Evolutionary conservation across 2,888 invertebrate species (phyloP).

Genomic region (Fragum fragum): DNA sequence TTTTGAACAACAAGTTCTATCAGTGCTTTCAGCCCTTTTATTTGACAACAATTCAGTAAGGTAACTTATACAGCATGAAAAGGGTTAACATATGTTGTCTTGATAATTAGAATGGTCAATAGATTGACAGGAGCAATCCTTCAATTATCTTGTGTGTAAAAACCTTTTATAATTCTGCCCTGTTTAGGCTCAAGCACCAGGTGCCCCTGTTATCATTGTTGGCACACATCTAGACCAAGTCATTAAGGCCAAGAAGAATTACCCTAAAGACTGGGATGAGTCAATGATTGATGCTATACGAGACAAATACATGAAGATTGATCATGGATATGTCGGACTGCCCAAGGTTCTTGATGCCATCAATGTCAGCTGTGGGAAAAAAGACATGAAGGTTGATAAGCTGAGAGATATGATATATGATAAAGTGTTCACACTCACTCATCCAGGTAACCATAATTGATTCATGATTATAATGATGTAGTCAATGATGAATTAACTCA

Average conservation of each 20-base stretch:
- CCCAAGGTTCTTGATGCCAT: constrained; percentile 95
- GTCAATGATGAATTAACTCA: too few relatives aligned
- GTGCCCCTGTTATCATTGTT: constrained; percentile 97
- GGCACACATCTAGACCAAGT: constrained; percentile 96
- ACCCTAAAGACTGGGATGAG: constrained; percentile 94
- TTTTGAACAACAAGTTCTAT: too few relatives aligned
- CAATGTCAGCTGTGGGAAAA: constrained; percentile 91
- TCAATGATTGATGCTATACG: constrained; percentile 91
- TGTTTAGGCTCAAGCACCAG: constrained; percentile 94
- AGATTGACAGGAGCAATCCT: too few relatives aligned
- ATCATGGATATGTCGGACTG: constrained; percentile 98
- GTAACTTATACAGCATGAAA: too few relatives aligned
- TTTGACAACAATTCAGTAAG: too few relatives aligned
- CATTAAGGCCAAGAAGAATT: constrained; percentile 89
- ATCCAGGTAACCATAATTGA: too few relatives aligned
- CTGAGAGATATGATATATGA: constrained; percentile 97
- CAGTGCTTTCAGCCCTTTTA: too few relatives aligned
- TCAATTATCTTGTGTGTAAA: too few relatives aligned
- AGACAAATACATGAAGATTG: constrained; percentile 93
- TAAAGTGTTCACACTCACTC: constrained; percentile 95
- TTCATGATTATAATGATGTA: too few relatives aligned
- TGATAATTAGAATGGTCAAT: too few relatives aligned
- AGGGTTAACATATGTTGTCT: too few relatives aligned
- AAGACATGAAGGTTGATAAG: constrained; percentile 95
- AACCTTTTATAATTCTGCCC: too few relatives aligned